Base-by-base conservation (phyloP, 2,888 invertebrate species). In the Archips xylosteana region DNA sequence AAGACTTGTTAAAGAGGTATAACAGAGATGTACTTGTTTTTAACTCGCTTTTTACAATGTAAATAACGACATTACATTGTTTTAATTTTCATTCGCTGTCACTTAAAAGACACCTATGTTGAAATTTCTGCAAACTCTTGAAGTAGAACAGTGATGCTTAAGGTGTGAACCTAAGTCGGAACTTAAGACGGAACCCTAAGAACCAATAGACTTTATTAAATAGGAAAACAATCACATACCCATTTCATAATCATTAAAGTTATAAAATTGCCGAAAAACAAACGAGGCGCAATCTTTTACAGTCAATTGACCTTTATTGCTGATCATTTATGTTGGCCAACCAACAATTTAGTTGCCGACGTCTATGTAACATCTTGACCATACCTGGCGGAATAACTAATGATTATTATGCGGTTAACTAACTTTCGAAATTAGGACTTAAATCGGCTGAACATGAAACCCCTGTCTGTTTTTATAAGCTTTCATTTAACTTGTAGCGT, bases 241-340 rank as follows among this genome's bases (percentile, higher is more conserved):
- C 6, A 39, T 60, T 49, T 54, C 51, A 32, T 32, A 23, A 57
- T 3, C 10, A 12, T 42, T 42, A 39, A 63, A 64, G 32, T 6
- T 6, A 45, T 64, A 49, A 64, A 34, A 64, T 32, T 12, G 49
- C 49, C 32, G 23, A 32, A 63, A 63, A 63, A 63, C 63, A 47
- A 32, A 49, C 63, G 47, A 45, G 47, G 32, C 49, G 9, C 9
- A 47, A 64, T 64, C 47, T 64, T 45, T 64, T 49, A 64, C 64
- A 34, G 64, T n/a, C 64, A 47, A 64, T 64, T 49, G 64, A 64
- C 64, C 64, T 64, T 64, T 64, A 49, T n/a, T 10, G 4, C 49
- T 64, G 64, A 49, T 64, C 47, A 6, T 45, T 62, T 62, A 45
- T 5, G 62, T 62, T 49, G 47, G 34, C 64, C 34, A 64, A 45